Evolutionary conservation across 2,888 invertebrate genomes (phyloP).

Genomic region (Clunio marinus): DNA sequence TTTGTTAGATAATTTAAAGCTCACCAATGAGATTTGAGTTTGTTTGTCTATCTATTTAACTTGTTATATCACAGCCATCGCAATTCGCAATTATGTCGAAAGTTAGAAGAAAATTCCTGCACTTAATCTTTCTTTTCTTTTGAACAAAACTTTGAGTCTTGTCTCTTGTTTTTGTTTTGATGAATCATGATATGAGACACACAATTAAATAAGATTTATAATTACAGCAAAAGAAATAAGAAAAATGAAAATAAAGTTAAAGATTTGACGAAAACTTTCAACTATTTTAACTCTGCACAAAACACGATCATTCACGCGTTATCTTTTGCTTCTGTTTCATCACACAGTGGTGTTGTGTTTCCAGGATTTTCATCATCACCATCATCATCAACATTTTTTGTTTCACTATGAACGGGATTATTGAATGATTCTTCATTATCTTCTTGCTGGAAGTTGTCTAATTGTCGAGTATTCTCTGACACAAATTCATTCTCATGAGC

Average conservation of each 20-base stretch:
- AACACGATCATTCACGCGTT: background rate
- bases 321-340: conserved; percentile 43
- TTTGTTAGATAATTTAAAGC: too few species aligned
- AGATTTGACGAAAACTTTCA: background rate
- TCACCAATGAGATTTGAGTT: too few species aligned
- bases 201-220: background rate
- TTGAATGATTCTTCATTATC: conserved; percentile 39
- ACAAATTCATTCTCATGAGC: conserved; percentile 42
- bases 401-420: background rate
- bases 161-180: background rate
- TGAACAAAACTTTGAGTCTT: background rate
- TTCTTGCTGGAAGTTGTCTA: conserved; percentile 34
- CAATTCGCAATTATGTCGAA: conserved; percentile 8
- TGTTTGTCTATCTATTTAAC: too few species aligned
- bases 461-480: conserved; percentile 41
- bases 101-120: too few species aligned
- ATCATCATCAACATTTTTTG: conserved; percentile 30
- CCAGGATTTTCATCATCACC: conserved; percentile 39
- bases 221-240: background rate
- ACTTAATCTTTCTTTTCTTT: background rate
- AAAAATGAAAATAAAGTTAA: background rate
- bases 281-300: background rate
- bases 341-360: conserved; percentile 46
- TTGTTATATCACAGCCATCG: conserved; percentile 37
- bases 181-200: background rate